Conservation (phyloP, 1,140 invertebrate genomes). For the Drosophila saltans region DNA sequence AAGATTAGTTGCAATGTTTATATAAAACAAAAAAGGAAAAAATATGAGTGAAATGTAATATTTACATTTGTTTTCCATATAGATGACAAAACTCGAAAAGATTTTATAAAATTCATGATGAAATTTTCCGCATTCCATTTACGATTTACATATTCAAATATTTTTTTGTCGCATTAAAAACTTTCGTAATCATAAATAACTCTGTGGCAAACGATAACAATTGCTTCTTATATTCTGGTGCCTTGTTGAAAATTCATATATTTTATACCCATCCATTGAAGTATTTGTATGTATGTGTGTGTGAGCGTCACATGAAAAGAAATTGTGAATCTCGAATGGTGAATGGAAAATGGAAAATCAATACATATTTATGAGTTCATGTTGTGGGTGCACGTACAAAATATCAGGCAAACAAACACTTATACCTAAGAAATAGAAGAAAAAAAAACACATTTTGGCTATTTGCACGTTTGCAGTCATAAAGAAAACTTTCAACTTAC, state of each 20-base stretch:
- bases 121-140: constrained; percentile 65
- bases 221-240: constrained; percentile 39
- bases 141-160: constrained; percentile 41
- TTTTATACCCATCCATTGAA: constrained; percentile 15
- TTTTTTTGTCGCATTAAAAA: constrained; percentile 52
- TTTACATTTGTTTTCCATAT: constrained; percentile 64
- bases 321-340: constrained; percentile 44
- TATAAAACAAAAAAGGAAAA: constrained; percentile 33
- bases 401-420: constrained; percentile 57
- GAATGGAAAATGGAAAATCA: constrained; percentile 67
- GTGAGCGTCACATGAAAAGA: constrained; percentile 45
- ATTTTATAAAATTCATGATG: constrained; percentile 57
- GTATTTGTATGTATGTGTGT: constrained; percentile 44
- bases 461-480: constrained; percentile 60
- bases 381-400: constrained; percentile 68
- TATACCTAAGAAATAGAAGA: constrained; percentile 35
- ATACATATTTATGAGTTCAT: constrained; percentile 79
- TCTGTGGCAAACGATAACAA: constrained; percentile 36
- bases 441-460: constrained; percentile 13
- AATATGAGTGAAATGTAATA: constrained; percentile 48
- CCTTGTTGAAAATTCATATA: constrained; percentile 18
- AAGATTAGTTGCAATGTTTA: constrained; percentile 49
- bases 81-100: constrained; percentile 62
- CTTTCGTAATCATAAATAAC: constrained; percentile 78
- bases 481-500: constrained; percentile 56